A percentile compares a stretch with the other conserved stretches of the same genome.
Evolutionary conservation across 2,113 vertebrate species (phyloP).

Genomic region (Stegastes partitus): DNA sequence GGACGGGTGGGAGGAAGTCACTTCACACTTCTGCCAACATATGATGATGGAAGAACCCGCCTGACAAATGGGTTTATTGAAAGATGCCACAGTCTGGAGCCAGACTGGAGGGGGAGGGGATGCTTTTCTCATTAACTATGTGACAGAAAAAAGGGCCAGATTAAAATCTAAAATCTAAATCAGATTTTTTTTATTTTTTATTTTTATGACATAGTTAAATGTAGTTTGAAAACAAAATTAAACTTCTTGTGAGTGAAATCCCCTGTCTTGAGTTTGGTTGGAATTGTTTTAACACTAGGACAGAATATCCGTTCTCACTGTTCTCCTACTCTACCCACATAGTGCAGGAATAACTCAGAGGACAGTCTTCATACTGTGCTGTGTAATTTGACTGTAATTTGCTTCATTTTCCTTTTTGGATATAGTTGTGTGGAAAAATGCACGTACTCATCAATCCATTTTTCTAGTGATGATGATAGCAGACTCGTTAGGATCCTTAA

Average conservation of each 20-base stretch:
- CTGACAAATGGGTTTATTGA: constrained; percentile 39
- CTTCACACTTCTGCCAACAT: constrained; percentile 37
- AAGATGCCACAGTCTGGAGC: constrained; percentile 10
- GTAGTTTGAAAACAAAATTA: no score
- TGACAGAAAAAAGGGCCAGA: not conserved
- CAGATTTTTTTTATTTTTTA: no score
- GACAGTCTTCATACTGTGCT: no score
- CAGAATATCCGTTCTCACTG: not conserved
- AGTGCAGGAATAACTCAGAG: not conserved
- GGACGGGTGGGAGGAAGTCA: constrained; percentile 38
- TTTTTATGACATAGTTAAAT: not conserved
- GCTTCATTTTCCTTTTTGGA: not conserved
- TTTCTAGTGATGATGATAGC: not conserved
- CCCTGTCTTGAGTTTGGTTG: not conserved
- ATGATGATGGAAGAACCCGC: constrained; percentile 26
- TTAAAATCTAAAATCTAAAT: no score
- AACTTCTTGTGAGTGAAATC: not conserved
- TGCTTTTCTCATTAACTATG: not conserved
- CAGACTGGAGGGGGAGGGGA: not conserved
- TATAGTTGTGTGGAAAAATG: not conserved
- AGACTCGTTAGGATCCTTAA: not conserved
- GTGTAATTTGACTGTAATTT: not conserved
- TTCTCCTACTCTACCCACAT: not conserved
- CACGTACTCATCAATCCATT: not conserved
- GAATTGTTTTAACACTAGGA: no score